These are phyloP conservation scores for Formica exsecta DNA, from an alignment of 1,140 invertebrate species.

Conservation along the genomic window DNA sequence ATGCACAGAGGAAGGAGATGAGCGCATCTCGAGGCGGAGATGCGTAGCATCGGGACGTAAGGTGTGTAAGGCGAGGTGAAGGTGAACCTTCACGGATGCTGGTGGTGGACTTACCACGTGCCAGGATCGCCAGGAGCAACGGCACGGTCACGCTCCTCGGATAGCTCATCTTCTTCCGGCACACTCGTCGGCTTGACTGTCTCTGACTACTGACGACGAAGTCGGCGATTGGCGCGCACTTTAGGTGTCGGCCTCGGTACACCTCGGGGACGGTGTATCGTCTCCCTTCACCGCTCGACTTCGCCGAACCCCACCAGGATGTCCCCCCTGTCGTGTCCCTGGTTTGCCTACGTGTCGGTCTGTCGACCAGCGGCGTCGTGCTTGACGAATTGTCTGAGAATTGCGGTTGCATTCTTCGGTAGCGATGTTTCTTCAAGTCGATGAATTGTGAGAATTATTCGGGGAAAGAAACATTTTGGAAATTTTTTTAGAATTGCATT, in stretches of 20 bases:
- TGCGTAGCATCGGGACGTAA: constrained; percentile 5
- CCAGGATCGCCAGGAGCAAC: constrained; percentile 77
- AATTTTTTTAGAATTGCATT: not conserved
- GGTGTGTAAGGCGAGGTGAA: constrained; percentile 5
- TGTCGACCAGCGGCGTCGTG: constrained; percentile 45
- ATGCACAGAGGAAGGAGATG: constrained; percentile 38
- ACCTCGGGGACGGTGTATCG: constrained; percentile 61
- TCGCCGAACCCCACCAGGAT: constrained; percentile 63
- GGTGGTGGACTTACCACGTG: constrained; percentile 69
- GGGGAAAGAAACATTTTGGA: not conserved
- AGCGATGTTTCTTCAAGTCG: not conserved
- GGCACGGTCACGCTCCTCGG: constrained; percentile 77
- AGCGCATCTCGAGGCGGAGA: constrained; percentile 29
- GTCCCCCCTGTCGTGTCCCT: constrained; percentile 1
- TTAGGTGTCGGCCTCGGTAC: constrained; percentile 74
- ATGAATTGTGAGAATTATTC: not conserved
- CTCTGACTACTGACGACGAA: constrained; percentile 83
- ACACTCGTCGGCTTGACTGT: constrained; percentile 77
- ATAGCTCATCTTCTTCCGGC: constrained; percentile 78
- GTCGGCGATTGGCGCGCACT: constrained; percentile 71
- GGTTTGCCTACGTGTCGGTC: constrained; percentile 51
- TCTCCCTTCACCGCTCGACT: constrained; percentile 72
- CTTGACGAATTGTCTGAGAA: constrained; percentile 33
- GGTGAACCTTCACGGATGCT: constrained; percentile 24
- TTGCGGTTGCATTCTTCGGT: not conserved